These are phyloP conservation scores for Rhagoletis zephyria DNA, from an alignment of 1,140 invertebrate genomes.

Conservation along the genomic window DNA sequence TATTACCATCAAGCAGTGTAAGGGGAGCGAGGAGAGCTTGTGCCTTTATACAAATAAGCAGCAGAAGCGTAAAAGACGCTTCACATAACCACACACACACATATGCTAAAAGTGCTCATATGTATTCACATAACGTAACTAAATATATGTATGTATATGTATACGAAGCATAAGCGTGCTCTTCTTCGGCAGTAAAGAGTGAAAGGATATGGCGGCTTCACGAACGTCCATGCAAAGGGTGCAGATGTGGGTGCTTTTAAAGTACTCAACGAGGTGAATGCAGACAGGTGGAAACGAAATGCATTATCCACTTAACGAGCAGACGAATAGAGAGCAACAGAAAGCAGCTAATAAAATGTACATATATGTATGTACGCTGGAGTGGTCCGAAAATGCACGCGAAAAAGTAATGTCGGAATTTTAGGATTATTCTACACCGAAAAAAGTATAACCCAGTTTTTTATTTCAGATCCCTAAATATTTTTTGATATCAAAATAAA, in stretches of 20 bases:
- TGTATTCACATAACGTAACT: not conserved
- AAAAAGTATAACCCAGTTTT: too few relatives aligned
- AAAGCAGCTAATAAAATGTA: conserved; percentile 23
- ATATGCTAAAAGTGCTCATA: not conserved
- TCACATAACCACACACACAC: not conserved
- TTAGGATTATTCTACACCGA: too few relatives aligned
- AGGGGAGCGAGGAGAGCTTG: not conserved
- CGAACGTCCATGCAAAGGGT: not conserved
- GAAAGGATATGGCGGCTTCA: conserved; percentile 34
- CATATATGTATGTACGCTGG: too few relatives aligned
- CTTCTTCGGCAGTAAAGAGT: conserved; percentile 27
- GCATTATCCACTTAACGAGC: conserved; percentile 52
- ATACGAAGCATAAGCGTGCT: not conserved
- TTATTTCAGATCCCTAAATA: too few relatives aligned
- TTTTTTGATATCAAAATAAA: too few relatives aligned
- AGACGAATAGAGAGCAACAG: conserved; percentile 50
- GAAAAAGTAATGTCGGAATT: too few relatives aligned
- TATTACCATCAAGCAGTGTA: not conserved
- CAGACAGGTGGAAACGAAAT: conserved; percentile 51
- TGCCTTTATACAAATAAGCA: too few relatives aligned
- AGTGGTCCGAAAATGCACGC: too few relatives aligned
- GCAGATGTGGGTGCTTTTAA: conserved; percentile 43
- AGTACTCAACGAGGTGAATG: conserved; percentile 45
- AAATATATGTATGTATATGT: conserved; percentile 1
- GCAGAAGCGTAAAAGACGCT: not conserved